Conservation (phyloP, 2,888 invertebrate genomes). For the Hypercompe scribonia region DNA sequence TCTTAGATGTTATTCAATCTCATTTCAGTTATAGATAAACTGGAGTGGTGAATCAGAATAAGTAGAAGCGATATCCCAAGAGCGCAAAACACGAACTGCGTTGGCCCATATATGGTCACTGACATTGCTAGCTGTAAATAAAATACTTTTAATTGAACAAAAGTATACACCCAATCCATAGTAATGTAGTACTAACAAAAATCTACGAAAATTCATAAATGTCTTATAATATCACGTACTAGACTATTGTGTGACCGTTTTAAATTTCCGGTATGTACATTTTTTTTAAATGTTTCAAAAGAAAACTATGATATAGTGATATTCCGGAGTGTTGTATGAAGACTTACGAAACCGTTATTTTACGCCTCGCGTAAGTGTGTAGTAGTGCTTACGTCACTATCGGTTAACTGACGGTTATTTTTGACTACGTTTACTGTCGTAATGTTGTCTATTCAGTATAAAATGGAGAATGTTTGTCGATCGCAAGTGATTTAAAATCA, state of each 20-base stretch:
- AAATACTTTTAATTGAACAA: not conserved
- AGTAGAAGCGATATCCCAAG: not conserved
- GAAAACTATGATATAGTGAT: conserved; percentile 12
- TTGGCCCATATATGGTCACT: not conserved
- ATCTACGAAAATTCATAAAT: not conserved
- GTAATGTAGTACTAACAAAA: not conserved
- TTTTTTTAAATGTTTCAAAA: not conserved
- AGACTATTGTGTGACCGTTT: too few species aligned
- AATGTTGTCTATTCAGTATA: conserved; percentile 43
- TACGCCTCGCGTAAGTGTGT: conserved; percentile 42
- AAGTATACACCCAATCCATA: not conserved
- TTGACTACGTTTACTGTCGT: conserved; percentile 56
- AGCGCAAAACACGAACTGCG: not conserved
- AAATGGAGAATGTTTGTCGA: conserved; percentile 37
- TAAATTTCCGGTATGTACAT: not conserved
- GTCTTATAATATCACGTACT: not conserved
- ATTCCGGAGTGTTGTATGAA: conserved; percentile 34
- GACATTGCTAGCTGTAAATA: not conserved
- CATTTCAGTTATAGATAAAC: not conserved
- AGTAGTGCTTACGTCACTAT: conserved; percentile 48
- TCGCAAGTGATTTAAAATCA: conserved; percentile 10
- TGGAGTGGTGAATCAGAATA: not conserved
- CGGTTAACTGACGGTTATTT: conserved; percentile 53
- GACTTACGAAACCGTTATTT: conserved; percentile 44
- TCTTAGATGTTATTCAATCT: not conserved